These are phyloP conservation scores for Chironomus riparius DNA, from an alignment of 2,888 invertebrate species.

Conservation along the genomic window DNA sequence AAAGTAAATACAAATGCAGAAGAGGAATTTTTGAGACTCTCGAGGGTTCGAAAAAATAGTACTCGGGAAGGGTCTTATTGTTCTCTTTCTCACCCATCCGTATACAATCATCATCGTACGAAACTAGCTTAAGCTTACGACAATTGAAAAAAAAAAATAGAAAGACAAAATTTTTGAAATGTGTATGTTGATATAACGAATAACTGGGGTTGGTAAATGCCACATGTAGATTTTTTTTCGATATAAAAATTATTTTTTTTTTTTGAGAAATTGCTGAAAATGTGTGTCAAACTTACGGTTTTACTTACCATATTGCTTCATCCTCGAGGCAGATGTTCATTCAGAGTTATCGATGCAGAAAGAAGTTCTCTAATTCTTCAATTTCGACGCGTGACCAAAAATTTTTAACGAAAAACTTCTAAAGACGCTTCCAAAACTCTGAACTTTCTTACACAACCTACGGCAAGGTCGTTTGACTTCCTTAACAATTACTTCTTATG, in stretches of 20 bases:
- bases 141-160: not conserved
- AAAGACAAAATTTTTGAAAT: not conserved
- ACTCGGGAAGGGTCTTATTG: conserved; percentile 22
- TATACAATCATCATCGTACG: not conserved
- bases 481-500: not conserved
- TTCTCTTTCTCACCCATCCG: conserved; percentile 18
- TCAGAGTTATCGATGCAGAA: not conserved
- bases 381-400: not conserved
- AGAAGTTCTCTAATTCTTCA: not conserved
- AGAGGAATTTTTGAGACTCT: not conserved
- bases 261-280: not conserved
- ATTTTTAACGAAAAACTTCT: not conserved
- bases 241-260: no score
- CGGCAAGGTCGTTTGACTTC: conserved; percentile 25
- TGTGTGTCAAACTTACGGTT: not conserved
- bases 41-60: not conserved
- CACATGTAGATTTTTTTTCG: not conserved
- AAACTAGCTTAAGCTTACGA: not conserved
- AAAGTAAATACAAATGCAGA: conserved; percentile 9
- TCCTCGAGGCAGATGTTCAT: conserved; percentile 12
- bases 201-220: conserved; percentile 19
- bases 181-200: not conserved
- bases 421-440: not conserved
- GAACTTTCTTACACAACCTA: not conserved
- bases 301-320: not conserved